Conservation (phyloP, 2,113 vertebrate genomes). For the Aleadryas rufinucha region DNA sequence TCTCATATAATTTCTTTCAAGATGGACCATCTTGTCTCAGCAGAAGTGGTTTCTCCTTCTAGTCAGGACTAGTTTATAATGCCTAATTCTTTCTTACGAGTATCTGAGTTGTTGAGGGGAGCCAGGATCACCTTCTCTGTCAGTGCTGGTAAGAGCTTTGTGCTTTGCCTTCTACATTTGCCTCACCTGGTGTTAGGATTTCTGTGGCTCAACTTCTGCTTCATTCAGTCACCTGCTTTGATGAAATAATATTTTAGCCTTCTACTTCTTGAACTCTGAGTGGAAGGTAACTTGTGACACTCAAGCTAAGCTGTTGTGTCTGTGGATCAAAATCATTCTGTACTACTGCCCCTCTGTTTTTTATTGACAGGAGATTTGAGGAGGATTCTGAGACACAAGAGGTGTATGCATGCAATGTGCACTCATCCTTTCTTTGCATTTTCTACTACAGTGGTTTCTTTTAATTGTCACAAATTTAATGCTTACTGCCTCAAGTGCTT, state of each 20-base stretch:
- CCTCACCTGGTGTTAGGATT: not conserved
- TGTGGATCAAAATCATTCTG: not conserved
- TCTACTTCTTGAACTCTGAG: not conserved
- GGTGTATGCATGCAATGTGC: not conserved
- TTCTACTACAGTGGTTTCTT: not conserved
- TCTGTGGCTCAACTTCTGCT: not conserved
- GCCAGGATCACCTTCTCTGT: not conserved
- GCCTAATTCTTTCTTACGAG: not conserved
- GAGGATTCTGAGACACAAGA: not conserved
- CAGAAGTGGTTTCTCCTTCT: not conserved
- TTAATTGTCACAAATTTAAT: not conserved
- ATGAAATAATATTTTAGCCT: not conserved
- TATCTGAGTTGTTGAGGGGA: not conserved
- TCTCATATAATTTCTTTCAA: not conserved
- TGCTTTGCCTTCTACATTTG: not conserved
- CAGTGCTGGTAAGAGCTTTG: not conserved
- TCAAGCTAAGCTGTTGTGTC: not conserved
- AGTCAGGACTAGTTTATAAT: not conserved
- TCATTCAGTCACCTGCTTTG: not conserved
- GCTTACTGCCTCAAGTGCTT: not conserved
- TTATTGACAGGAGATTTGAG: not conserved
- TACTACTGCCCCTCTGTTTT: not conserved
- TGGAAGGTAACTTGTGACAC: not conserved
- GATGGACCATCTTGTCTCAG: not conserved
- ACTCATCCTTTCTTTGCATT: not conserved